Evolutionary conservation across 2,888 invertebrate species (phyloP).

Genomic region (Patella ulyssiponensis): DNA sequence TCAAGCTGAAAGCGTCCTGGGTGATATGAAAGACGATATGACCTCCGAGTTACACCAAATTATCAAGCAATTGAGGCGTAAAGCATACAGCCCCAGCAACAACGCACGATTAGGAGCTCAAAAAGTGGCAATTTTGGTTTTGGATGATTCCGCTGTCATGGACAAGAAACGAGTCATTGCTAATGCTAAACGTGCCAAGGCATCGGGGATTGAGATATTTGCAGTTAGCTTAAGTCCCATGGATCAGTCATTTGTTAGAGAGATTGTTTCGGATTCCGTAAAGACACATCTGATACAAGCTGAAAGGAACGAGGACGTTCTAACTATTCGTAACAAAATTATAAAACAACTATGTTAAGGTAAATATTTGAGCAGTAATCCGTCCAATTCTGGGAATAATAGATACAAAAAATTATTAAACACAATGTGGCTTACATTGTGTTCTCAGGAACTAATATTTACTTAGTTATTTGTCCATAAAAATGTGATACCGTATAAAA

Average conservation of each 20-base stretch:
- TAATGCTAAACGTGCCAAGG: constrained; percentile 17
- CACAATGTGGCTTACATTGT: too few relatives aligned
- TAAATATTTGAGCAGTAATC: too few relatives aligned
- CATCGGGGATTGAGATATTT: constrained; percentile 19
- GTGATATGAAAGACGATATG: not conserved
- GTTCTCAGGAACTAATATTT: too few relatives aligned
- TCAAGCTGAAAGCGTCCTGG: not conserved
- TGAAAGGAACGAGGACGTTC: not conserved
- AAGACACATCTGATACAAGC: not conserved
- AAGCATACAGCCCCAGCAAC: not conserved
- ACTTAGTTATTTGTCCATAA: too few relatives aligned
- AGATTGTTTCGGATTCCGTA: not conserved
- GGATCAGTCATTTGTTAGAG: not conserved
- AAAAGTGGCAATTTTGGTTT: constrained; percentile 10
- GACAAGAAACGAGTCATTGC: constrained; percentile 9
- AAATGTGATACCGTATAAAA: too few relatives aligned
- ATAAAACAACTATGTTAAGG: not conserved
- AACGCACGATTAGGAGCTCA: not conserved
- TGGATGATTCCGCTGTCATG: constrained; percentile 16
- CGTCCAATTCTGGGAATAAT: too few relatives aligned
- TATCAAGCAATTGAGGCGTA: not conserved
- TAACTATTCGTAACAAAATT: not conserved
- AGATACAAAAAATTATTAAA: too few relatives aligned
- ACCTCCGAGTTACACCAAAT: not conserved
- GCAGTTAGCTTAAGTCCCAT: constrained; percentile 16